Percentiles rank a stretch among this genome's conserved stretches.
Conservation (phyloP, 2,113 vertebrate species). For the Pelusios castaneus region DNA sequence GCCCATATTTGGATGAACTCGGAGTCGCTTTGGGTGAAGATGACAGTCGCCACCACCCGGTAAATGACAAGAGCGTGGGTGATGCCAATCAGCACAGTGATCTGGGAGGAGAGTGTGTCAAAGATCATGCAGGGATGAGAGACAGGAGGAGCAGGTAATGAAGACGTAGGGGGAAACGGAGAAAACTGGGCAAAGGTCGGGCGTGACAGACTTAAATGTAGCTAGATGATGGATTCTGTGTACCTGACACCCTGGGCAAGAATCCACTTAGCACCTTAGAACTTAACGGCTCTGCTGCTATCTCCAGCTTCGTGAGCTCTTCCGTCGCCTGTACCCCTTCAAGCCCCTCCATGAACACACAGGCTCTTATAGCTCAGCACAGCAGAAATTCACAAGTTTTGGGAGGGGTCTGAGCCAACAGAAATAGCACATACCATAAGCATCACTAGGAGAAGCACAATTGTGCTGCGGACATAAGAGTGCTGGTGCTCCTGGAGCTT, state of each 20-base stretch:
- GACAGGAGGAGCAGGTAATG: neutral
- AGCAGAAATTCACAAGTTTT: neutral
- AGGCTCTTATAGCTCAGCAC: neutral
- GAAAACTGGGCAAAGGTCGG: neutral
- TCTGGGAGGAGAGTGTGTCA: constrained; percentile 63
- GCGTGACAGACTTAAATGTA: neutral
- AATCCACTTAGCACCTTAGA: neutral
- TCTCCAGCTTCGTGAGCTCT: neutral
- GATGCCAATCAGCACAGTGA: constrained; percentile 85
- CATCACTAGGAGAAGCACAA: constrained; percentile 82
- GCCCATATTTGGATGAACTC: constrained; percentile 77
- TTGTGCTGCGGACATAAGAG: constrained; percentile 81
- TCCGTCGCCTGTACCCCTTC: neutral
- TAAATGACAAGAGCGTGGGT: constrained; percentile 87
- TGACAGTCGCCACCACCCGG: constrained; percentile 78
- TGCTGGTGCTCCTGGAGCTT: constrained; percentile 72
- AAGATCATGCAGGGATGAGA: neutral
- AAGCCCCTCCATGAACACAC: neutral
- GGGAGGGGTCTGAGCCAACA: neutral
- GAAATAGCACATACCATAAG: constrained; percentile 80
- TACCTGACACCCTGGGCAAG: neutral
- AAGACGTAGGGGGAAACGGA: neutral
- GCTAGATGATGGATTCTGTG: neutral
- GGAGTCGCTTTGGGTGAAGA: constrained; percentile 64
- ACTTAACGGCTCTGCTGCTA: neutral